Base-by-base conservation (phyloP, 37 sponge, comb jelly and placozoan species). In the Diacarnus erythraeanus region DNA sequence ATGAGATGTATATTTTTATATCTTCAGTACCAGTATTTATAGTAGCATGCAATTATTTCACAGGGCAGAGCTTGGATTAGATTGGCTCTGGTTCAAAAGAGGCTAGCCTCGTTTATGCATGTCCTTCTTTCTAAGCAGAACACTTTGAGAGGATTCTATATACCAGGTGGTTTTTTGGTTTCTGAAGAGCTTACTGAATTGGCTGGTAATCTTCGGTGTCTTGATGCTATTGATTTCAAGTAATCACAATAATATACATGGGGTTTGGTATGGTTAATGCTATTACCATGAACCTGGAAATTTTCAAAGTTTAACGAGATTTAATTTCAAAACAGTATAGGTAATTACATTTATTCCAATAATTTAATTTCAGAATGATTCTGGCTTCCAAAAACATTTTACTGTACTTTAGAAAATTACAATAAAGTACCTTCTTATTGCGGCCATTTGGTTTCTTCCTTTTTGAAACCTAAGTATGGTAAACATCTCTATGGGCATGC, bases 141-240 rank as follows among this genome's bases (percentile, higher is more conserved):
- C 0, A 38, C 56, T 17, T 61, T 92, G 56, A 64, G 42, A 85
- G 10, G 30, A 37, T 69, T 69, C 60, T 94, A 89, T 54, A 57
- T 71, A 23, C 81, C 86, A 1, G 87, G 72, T 37, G 79, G 87
- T 17, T 94, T 89, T 31, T 26, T 89, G 56, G 18, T 60, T n/a
- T 86, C 87, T 10, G 87, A 82, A 5, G 81, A 77, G 18, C 73
- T 83, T 1, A 58, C 44, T 5, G 80, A 88, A 3, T 47, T 94
- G 21, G 63, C 88, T 6, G 94, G 78, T 0, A 90, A 71, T 8
- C 74, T 94, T 40, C 79, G 76, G 38, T 94, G 94, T 57, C 80
- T 94, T 0, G 81, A 87, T 47, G 80, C 85, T 51, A 89, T 94
- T 77, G 94, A 94, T 83, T 94, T 94, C 79, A 92, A 84, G 92